Percentiles rank a stretch among this genome's conserved stretches.
phyloP scores from a whole-genome alignment of 2,888 invertebrate species.

The Tenthredo livida region DNA sequence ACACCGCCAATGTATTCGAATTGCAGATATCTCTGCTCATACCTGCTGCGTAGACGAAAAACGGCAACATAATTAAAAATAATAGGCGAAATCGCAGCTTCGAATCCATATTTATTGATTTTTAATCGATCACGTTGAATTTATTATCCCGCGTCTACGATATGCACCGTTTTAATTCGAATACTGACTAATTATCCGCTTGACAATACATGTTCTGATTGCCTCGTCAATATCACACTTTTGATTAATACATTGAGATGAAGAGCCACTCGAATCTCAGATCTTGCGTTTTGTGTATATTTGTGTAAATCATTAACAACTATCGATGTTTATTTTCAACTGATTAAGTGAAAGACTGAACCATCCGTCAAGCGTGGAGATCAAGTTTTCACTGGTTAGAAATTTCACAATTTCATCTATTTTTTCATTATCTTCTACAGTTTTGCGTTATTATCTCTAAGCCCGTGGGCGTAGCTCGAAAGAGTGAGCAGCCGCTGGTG shows the following conservation, averaged over 20 bases:
- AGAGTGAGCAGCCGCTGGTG: not conserved
- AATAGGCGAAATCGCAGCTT: not conserved
- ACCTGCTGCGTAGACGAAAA: not conserved
- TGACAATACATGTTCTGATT: not conserved
- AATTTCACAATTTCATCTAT: not conserved
- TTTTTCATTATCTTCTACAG: not conserved
- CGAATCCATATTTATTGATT: not conserved
- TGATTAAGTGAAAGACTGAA: not conserved
- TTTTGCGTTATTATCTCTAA: not conserved
- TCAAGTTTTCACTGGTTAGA: not conserved
- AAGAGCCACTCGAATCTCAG: not conserved
- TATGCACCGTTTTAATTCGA: not conserved
- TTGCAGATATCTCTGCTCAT: slow-evolving; percentile 62
- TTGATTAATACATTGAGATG: not conserved
- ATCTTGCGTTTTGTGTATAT: not conserved
- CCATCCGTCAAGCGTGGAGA: not conserved
- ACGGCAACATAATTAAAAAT: not conserved
- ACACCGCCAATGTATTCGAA: slow-evolving; percentile 75
- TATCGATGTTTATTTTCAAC: not conserved
- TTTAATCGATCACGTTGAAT: not conserved
- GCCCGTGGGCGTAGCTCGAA: slow-evolving; percentile 26
- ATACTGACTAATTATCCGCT: not conserved
- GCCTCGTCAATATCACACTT: not conserved
- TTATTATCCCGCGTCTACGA: not conserved
- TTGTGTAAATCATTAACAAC: not conserved